These are phyloP conservation scores for Neuroscelio doddi DNA, from an alignment of 2,888 invertebrate species.

Conservation along the genomic window DNA sequence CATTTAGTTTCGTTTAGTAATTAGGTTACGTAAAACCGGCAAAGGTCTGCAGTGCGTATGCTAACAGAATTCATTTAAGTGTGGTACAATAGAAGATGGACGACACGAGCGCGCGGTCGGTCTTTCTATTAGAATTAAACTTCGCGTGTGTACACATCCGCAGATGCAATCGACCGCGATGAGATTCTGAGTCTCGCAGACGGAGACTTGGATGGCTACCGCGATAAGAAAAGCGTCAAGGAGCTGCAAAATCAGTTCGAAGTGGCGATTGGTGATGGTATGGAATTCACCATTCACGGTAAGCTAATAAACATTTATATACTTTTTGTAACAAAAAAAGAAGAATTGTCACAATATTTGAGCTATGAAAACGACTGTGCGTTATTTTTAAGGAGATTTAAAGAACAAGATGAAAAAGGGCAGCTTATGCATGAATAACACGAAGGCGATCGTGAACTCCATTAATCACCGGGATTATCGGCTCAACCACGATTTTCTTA, in stretches of 20 bases:
- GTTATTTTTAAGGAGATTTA: conserved; percentile 79
- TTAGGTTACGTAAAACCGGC: conserved; percentile 23
- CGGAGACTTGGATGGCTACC: conserved; percentile 82
- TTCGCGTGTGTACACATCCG: conserved; percentile 62
- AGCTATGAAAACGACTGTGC: neutral
- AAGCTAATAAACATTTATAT: too few relatives aligned
- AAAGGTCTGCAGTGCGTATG: conserved; percentile 42
- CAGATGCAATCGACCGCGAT: conserved; percentile 77
- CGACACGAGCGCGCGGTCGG: conserved; percentile 17
- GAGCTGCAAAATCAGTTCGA: conserved; percentile 82
- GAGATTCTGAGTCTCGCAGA: conserved; percentile 84
- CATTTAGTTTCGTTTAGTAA: too few relatives aligned
- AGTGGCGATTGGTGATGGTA: conserved; percentile 93
- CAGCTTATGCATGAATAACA: conserved; percentile 86
- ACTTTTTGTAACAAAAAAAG: neutral
- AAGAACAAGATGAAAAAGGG: conserved; percentile 87
- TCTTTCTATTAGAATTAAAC: conserved; percentile 45
- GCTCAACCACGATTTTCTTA: conserved; percentile 81
- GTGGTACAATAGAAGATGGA: conserved; percentile 47
- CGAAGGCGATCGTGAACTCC: conserved; percentile 84
- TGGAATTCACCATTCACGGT: conserved; percentile 95
- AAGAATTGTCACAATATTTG: neutral
- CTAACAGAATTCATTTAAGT: conserved; percentile 41
- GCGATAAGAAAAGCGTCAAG: conserved; percentile 89
- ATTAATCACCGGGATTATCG: conserved; percentile 86